Conservation (phyloP, 64 coral and sea anemone species). For the Montipora efflorescens region DNA sequence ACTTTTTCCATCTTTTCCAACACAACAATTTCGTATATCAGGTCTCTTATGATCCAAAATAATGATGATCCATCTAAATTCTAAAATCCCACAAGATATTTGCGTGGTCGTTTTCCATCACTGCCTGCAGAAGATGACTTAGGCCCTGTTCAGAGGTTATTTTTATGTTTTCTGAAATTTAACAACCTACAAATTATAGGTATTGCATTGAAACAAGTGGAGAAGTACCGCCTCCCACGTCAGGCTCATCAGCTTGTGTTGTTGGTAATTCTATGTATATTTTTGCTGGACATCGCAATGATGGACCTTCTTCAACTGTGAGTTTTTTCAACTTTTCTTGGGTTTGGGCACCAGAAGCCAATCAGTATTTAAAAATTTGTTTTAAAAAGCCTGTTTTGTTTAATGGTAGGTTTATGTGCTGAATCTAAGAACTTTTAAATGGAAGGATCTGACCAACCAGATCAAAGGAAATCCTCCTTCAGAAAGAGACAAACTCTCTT, state of each 20-base stretch:
- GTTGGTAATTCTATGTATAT: conserved; percentile 70
- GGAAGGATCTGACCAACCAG: conserved; percentile 65
- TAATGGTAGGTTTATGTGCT: conserved; percentile 65
- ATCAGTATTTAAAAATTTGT: not conserved
- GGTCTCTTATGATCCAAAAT: too few species aligned
- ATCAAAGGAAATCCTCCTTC: conserved; percentile 68
- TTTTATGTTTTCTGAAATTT: not conserved
- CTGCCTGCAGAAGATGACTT: too few species aligned
- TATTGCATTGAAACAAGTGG: conserved; percentile 63
- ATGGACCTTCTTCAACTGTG: conserved; percentile 72
- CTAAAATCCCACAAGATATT: too few species aligned
- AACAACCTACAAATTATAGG: conserved; percentile 20
- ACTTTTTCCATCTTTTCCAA: too few species aligned
- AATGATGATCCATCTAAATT: too few species aligned
- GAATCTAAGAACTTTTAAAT: conserved; percentile 68
- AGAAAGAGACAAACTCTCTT: conserved; percentile 79
- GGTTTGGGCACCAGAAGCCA: too few species aligned
- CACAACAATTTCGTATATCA: too few species aligned
- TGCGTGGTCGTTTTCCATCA: too few species aligned
- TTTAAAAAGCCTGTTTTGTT: not conserved
- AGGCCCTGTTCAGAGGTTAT: too few species aligned
- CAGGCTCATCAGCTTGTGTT: conserved; percentile 73
- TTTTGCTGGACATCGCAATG: conserved; percentile 72
- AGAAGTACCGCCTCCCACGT: conserved; percentile 46
- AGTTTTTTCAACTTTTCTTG: not conserved